phyloP scores from a whole-genome alignment of 2,888 invertebrate genomes.

The Incurvaria masculella region DNA sequence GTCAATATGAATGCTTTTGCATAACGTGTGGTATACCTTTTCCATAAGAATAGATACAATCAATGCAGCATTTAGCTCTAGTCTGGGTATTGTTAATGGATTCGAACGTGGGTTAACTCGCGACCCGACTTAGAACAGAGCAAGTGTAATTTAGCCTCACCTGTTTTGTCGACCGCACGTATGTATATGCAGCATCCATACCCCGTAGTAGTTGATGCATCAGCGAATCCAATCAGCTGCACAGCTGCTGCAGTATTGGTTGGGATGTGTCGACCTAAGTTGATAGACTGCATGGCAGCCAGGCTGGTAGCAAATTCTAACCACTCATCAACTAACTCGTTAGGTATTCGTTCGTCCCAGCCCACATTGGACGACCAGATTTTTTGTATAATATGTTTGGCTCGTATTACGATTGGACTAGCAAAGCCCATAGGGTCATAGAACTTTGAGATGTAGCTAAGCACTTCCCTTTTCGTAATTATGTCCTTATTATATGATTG shows the following conservation, averaged over 20 bases:
- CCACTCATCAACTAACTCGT: constrained; percentile 6
- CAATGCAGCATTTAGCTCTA: constrained; percentile 15
- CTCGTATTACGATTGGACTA: constrained; percentile 10
- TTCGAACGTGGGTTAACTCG: constrained; percentile 3
- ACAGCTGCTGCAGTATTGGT: neutral
- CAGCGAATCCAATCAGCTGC: constrained; percentile 13
- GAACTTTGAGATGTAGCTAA: constrained; percentile 13
- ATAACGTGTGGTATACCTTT: constrained; percentile 9
- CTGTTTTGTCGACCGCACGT: constrained; percentile 1
- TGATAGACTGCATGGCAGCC: constrained; percentile 9
- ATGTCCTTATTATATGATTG: too few species aligned
- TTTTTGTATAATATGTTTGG: constrained; percentile 11
- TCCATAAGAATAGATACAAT: constrained; percentile 9
- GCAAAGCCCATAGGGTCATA: constrained; percentile 14
- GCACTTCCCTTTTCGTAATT: constrained; percentile 11
- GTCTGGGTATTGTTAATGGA: constrained; percentile 9
- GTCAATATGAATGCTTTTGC: constrained; percentile 6
- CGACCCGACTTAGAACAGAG: too few species aligned
- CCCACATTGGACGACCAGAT: constrained; percentile 7
- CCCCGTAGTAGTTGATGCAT: constrained; percentile 11
- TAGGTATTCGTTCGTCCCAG: constrained; percentile 10
- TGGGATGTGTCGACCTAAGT: neutral
- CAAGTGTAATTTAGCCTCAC: too few species aligned
- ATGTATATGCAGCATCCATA: constrained; percentile 15
- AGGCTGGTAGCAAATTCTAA: constrained; percentile 8